Percentiles rank a stretch among this genome's conserved stretches.
These are phyloP conservation scores for Lucinisca nassula DNA, from an alignment of 2,888 invertebrate species.

Conservation along the genomic window DNA sequence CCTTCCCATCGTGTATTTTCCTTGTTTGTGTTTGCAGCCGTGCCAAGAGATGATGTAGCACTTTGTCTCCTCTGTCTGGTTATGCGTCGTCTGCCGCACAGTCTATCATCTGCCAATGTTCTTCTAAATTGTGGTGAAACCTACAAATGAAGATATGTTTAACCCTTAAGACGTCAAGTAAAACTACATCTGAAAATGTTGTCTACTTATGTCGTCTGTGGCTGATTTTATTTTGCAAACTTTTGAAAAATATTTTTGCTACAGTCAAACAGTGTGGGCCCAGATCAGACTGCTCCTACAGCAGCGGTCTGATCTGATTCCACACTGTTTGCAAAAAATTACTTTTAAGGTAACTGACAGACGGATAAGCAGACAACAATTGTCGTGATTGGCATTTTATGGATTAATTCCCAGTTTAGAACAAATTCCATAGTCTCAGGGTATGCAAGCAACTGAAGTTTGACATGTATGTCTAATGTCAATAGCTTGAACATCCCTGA, in stretches of 20 bases:
- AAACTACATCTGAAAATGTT: no score
- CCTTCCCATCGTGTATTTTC: constrained; percentile 38
- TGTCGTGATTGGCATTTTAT: no score
- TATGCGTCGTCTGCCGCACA: constrained; percentile 11
- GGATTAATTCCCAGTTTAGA: no score
- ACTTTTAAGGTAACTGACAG: no score
- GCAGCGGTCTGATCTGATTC: not conserved
- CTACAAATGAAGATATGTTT: constrained; percentile 47
- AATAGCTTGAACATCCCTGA: no score
- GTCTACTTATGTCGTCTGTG: no score
- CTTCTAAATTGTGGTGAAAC: constrained; percentile 75
- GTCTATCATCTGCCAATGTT: not conserved
- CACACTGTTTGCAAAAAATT: not conserved
- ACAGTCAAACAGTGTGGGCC: not conserved
- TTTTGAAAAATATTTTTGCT: no score
- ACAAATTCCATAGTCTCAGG: no score
- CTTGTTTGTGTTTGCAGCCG: constrained; percentile 25
- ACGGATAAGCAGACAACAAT: no score
- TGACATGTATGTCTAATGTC: no score
- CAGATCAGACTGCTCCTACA: not conserved
- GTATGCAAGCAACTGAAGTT: no score
- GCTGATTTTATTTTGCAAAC: no score
- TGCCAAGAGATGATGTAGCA: not conserved
- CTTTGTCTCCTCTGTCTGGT: constrained; percentile 49
- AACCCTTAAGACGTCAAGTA: not conserved